Conservation (phyloP, 2,113 vertebrate genomes). For the Morone saxatilis region DNA sequence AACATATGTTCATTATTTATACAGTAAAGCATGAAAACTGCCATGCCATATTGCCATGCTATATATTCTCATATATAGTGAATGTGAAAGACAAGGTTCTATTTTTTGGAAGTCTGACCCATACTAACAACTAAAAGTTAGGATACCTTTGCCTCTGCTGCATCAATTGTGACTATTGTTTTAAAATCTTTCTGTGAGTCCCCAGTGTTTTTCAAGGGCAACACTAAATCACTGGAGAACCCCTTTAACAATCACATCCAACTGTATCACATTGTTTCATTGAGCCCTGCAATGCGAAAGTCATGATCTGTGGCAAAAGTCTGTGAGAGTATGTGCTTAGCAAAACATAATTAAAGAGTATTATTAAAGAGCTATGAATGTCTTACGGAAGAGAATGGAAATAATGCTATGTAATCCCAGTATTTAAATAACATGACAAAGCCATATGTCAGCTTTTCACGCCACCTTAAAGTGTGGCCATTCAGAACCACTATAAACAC, state of each 20-base stretch:
- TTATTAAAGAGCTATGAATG: too few relatives aligned
- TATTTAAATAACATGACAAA: too few relatives aligned
- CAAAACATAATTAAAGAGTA: background rate
- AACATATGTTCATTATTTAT: background rate
- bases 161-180: background rate
- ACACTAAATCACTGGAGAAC: too few relatives aligned
- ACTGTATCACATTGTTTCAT: background rate
- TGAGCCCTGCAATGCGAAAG: background rate
- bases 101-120: background rate
- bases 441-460: too few relatives aligned
- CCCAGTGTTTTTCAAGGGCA: background rate
- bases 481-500: too few relatives aligned
- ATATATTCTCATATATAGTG: background rate
- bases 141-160: background rate
- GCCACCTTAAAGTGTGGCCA: too few relatives aligned
- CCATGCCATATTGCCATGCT: too few relatives aligned
- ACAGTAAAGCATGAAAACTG: background rate
- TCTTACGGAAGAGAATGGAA: too few relatives aligned
- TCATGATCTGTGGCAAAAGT: background rate
- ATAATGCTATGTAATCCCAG: too few relatives aligned
- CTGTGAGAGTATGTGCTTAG: background rate
- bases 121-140: background rate
- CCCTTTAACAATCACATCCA: background rate
- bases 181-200: background rate
- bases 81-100: background rate